Evolutionary conservation across 2,113 vertebrate genomes (phyloP), one percentile per base, ranked within the genome.

Genomic region (Grammomys surdaster): DNA sequence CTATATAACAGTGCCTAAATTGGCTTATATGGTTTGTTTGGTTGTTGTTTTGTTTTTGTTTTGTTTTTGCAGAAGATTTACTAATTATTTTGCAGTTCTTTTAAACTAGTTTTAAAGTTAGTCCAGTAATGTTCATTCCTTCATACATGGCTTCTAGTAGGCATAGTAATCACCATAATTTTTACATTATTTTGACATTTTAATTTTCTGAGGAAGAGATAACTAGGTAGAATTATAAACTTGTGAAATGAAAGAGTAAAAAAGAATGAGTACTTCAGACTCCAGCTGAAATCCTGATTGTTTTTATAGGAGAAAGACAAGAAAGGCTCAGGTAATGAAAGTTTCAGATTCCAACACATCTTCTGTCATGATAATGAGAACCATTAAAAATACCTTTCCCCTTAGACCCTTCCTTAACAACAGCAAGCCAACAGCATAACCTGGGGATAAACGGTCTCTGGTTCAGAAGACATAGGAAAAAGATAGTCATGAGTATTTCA

Each of bases 21-120:
- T 10, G 13, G 8, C 24, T 88, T 84, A 77, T 13, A 51, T 26
- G 1, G 2, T 28, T 67, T 67, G 51, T 13, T 67, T 67, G 10
- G 3, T 67, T 67, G 28, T 31, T 65, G 63, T 13, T 28, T 65
- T 65, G 63, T 65, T 26, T 65, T 65, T 60, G 22, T 60, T 22
- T 43, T 17, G 19, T 76, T 78, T 60, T n/a, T 80, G 46, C 51
- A 77, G 22, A 36, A 92, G 6, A 85, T 76, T 69, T 72, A 26
- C 28, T 91, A 36, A 82, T 90, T 75, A 69, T 73, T 89, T 86
- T n/a, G 75, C 33, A 91, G 65, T 90, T 65, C 9, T 91, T 51
- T 90, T 67, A 87, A 40, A 73, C 5, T 26, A 60, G 12, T 9
- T 87, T 89, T 67, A 77, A 95, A 77, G 46, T 93, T 67, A 94